Base-by-base conservation (phyloP, 2,113 vertebrate species). In the Prunella himalayana region DNA sequence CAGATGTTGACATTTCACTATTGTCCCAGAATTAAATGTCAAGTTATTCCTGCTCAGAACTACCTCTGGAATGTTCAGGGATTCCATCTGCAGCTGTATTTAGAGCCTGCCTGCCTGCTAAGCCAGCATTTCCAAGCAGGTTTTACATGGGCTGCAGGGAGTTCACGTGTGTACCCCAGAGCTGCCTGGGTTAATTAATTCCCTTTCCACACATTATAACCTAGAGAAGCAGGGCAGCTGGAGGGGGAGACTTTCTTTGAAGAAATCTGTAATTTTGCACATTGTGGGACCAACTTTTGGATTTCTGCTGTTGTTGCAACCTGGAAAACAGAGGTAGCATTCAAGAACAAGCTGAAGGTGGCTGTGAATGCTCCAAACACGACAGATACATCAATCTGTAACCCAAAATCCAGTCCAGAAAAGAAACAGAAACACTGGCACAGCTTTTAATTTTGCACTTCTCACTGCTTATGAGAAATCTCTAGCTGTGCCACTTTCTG, bases 1-100 rank as follows among this genome's bases (percentile, higher is more conserved):
- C 97, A 98, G 97, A 97, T 98, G 98, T 94, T 98, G 98, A 97
- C 94, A 98, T 98, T 98, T 97, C 86, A 54, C 81, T 93, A 60
- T 94, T 97, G 93, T 98, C 91, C 94, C 73, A 85, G 92, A 97
- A 97, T 72, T 73, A 98, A 98, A 98, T 98, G 98, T 97, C 97
- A 98, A 96, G 96, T 97, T 97, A 97, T 97, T 98, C 95, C 86
- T 76, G 7, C 96, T 97, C 73, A 91, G 70, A 97, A 82, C 87
- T 86, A 82, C 70, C 68, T 13, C 54, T 95, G 84, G 56, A 83
- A 81, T 56, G 83, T 90, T 88, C 93, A 86, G 91, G 92, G 88
- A 93, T 88, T 97, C 92, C 94, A 91, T 95, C 94, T 97, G 96
- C 97, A 97, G 96, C 97, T 97, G 94, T 82, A 82, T 95, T 96